Percentiles rank a stretch among this genome's conserved stretches.
These are phyloP conservation scores for Rhabdomys pumilio DNA, from an alignment of 2,797 vertebrate genomes.

Conservation along the genomic window DNA sequence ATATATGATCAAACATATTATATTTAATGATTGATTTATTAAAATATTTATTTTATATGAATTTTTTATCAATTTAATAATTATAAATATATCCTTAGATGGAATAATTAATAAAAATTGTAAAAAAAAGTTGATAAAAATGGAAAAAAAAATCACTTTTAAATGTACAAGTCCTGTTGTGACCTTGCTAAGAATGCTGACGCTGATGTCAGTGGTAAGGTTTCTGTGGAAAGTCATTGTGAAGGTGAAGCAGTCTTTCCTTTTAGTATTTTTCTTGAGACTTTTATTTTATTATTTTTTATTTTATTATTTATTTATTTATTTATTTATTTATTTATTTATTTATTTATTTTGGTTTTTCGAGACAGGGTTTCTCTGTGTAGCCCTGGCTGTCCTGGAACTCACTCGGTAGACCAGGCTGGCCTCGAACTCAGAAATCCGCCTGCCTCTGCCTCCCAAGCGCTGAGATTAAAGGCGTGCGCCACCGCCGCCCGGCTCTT, in stretches of 20 bases:
- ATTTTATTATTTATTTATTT: no score
- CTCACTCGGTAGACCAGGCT: no score
- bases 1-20: not conserved
- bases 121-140: not conserved
- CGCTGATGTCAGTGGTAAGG: not conserved
- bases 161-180: not conserved
- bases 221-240: not conserved
- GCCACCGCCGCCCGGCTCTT: not conserved
- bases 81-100: not conserved
- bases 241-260: not conserved
- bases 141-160: not conserved
- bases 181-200: not conserved
- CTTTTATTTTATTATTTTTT: no score
- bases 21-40: not conserved
- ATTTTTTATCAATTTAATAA: not conserved
- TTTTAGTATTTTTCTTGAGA: not conserved
- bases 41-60: not conserved
- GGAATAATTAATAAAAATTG: not conserved
- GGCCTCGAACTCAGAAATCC: no score
- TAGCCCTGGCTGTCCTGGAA: no score
- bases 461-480: no score
- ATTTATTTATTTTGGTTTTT: no score
- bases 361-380: no score
- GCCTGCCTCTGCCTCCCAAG: no score
- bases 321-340: no score